phyloP scores from a whole-genome alignment of 1,140 invertebrate genomes.

The Drosophila nigrodunni region DNA sequence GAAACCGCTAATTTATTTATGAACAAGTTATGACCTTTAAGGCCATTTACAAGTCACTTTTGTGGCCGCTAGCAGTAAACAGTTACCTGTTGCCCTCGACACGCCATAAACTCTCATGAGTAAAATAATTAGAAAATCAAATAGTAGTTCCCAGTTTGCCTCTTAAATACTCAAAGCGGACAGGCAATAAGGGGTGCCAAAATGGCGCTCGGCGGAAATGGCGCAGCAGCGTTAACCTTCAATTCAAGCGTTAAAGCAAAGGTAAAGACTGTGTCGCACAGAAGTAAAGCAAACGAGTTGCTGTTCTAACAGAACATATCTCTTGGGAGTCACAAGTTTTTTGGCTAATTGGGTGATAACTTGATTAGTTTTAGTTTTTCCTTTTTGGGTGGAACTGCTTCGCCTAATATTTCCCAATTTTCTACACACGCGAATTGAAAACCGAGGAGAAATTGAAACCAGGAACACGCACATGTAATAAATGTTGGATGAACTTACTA shows the following conservation, averaged over 20 bases:
- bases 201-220: constrained; percentile 45
- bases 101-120: constrained; percentile 77
- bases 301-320: constrained; percentile 21
- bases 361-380: background rate
- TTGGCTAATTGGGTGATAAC: constrained; percentile 14
- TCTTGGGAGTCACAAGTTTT: background rate
- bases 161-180: background rate
- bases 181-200: constrained; percentile 10
- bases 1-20: constrained; percentile 68
- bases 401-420: background rate
- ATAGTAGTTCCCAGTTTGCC: constrained; percentile 36
- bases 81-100: constrained; percentile 64
- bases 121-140: constrained; percentile 82
- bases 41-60: constrained; percentile 20
- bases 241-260: constrained; percentile 39
- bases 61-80: background rate
- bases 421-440: background rate
- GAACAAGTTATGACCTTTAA: constrained; percentile 16
- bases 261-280: constrained; percentile 24
- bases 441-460: background rate
- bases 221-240: constrained; percentile 53
- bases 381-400: background rate
- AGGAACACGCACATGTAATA: constrained; percentile 10
- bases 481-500: constrained; percentile 11
- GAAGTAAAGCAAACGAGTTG: background rate